These are phyloP conservation scores for Pristionchus exspectatus DNA, from an alignment of 2,888 invertebrate genomes.

Conservation along the genomic window DNA sequence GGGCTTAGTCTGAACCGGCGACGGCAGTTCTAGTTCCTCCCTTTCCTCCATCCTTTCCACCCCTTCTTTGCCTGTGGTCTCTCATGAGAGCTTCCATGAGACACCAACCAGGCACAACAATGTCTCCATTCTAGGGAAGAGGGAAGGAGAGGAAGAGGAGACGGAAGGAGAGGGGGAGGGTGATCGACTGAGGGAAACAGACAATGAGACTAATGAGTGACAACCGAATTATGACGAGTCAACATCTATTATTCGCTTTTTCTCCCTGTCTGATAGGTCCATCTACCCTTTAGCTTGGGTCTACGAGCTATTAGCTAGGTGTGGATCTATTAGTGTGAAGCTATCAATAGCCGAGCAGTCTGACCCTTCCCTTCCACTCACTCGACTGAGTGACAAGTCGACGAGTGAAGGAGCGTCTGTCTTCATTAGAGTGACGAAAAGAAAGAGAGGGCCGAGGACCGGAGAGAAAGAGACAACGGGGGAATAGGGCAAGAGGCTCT, in stretches of 20 bases:
- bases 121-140: background rate
- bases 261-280: background rate
- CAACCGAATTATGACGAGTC: background rate
- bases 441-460: background rate
- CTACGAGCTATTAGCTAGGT: too few species aligned
- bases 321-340: background rate
- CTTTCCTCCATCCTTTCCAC: background rate
- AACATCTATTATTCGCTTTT: background rate
- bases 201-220: background rate
- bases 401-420: background rate
- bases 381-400: background rate
- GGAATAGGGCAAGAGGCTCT: background rate
- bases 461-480: background rate
- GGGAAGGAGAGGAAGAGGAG: background rate
- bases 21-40: background rate
- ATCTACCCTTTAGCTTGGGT: too few species aligned
- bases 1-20: background rate
- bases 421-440: slow-evolving; percentile 45
- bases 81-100: slow-evolving; percentile 3
- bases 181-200: background rate
- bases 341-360: background rate
- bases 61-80: background rate
- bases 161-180: slow-evolving; percentile 21
- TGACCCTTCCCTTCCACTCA: background rate
- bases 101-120: background rate